These are phyloP conservation scores for Drosophila auraria DNA, from an alignment of 1,140 invertebrate species.

Conservation along the genomic window DNA sequence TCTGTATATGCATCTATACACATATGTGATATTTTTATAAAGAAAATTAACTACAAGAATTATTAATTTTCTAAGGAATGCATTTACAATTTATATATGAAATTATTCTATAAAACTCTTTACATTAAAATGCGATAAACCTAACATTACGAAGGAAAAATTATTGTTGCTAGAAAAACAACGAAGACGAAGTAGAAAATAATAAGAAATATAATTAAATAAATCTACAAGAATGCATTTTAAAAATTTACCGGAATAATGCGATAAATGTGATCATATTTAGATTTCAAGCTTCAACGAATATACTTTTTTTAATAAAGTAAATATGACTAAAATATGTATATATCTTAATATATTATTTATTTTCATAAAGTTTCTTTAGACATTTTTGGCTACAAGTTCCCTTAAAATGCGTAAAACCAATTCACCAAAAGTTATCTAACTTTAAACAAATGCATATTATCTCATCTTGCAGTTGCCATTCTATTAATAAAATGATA, in stretches of 20 bases:
- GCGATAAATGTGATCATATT: neutral
- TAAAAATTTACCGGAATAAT: neutral
- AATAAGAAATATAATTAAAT: neutral
- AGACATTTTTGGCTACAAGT: neutral
- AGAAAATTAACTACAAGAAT: neutral
- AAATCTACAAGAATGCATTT: neutral
- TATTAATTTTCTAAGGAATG: neutral
- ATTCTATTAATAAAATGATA: slow-evolving; percentile 32
- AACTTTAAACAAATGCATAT: neutral
- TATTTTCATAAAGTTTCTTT: neutral
- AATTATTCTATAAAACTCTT: no score
- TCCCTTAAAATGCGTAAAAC: neutral
- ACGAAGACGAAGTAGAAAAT: neutral
- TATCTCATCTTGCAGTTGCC: slow-evolving; percentile 5
- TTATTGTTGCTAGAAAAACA: no score
- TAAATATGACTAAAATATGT: no score
- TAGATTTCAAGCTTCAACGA: neutral
- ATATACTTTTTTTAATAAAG: no score
- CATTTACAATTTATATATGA: neutral
- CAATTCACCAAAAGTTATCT: neutral
- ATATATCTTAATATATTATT: no score
- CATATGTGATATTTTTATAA: neutral
- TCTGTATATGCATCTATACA: neutral
- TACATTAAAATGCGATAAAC: neutral
- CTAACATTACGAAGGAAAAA: neutral